Evolutionary conservation across 2,888 invertebrate genomes (phyloP).

Genomic region (Byasa hedistus): DNA sequence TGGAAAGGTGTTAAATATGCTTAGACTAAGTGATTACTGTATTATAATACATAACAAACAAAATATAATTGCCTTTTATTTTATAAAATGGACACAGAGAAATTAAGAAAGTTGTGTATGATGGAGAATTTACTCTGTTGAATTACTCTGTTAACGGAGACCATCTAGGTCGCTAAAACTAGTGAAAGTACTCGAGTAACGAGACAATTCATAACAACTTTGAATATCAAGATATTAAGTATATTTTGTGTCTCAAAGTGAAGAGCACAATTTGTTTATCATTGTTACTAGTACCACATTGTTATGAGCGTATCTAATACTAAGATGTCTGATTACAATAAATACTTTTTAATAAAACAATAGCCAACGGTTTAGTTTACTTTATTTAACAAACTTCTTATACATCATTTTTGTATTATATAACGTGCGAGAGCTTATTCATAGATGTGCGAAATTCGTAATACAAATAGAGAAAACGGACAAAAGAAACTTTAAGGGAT

Average conservation of each 20-base stretch:
- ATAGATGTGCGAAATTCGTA: constrained; percentile 50
- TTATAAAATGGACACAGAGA: neutral
- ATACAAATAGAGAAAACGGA: neutral
- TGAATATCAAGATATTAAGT: too few species aligned
- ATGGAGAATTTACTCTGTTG: too few species aligned
- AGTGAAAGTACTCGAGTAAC: too few species aligned
- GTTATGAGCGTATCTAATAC: too few species aligned
- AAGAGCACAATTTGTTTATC: too few species aligned
- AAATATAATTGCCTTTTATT: neutral
- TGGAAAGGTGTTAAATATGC: constrained; percentile 65
- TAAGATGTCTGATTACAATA: neutral
- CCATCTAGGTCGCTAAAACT: too few species aligned
- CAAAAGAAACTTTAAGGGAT: neutral
- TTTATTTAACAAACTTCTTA: constrained; percentile 72
- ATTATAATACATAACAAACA: constrained; percentile 4
- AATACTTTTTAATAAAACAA: constrained; percentile 51
- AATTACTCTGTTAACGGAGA: too few species aligned
- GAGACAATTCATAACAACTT: too few species aligned
- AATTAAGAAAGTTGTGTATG: too few species aligned
- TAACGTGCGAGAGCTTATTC: constrained; percentile 61
- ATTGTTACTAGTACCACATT: too few species aligned
- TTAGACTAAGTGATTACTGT: constrained; percentile 25
- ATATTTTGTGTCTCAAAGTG: too few species aligned
- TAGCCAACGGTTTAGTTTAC: constrained; percentile 43
- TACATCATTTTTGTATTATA: constrained; percentile 48